Evolutionary conservation across 2,888 invertebrate species (phyloP).

Genomic region (Protophormia terraenovae): DNA sequence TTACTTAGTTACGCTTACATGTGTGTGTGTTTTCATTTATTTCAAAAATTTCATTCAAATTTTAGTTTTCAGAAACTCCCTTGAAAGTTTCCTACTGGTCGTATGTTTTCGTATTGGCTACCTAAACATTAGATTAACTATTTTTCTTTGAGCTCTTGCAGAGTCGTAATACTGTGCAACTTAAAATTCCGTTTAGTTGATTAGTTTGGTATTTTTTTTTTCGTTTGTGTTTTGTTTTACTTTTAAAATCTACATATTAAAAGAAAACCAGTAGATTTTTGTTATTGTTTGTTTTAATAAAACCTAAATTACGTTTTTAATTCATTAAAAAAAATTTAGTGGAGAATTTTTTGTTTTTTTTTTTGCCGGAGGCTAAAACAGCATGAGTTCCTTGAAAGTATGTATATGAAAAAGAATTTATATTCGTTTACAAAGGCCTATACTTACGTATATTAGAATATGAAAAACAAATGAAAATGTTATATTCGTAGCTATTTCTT

Average conservation of each 20-base stretch:
- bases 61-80: constrained; percentile 1
- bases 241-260: constrained; percentile 37
- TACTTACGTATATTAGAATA: neutral
- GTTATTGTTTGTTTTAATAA: constrained; percentile 35
- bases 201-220: no score
- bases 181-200: neutral
- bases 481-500: neutral
- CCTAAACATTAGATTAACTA: constrained; percentile 37
- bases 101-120: constrained; percentile 41
- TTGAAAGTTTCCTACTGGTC: constrained; percentile 45
- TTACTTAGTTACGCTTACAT: constrained; percentile 27
- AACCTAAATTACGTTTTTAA: constrained; percentile 48
- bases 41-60: constrained; percentile 33
- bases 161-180: neutral
- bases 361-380: constrained; percentile 39
- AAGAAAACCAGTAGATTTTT: constrained; percentile 38
- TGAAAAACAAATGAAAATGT: neutral
- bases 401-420: neutral
- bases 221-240: no score
- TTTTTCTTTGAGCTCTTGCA: constrained; percentile 45
- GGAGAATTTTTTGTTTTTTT: neutral
- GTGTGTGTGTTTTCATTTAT: neutral
- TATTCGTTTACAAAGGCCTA: constrained; percentile 3
- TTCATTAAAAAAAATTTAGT: constrained; percentile 39
- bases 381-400: constrained; percentile 38